These are phyloP conservation scores for Tragelaphus eurycerus DNA, from an alignment of 2,797 vertebrate genomes.

Conservation along the genomic window DNA sequence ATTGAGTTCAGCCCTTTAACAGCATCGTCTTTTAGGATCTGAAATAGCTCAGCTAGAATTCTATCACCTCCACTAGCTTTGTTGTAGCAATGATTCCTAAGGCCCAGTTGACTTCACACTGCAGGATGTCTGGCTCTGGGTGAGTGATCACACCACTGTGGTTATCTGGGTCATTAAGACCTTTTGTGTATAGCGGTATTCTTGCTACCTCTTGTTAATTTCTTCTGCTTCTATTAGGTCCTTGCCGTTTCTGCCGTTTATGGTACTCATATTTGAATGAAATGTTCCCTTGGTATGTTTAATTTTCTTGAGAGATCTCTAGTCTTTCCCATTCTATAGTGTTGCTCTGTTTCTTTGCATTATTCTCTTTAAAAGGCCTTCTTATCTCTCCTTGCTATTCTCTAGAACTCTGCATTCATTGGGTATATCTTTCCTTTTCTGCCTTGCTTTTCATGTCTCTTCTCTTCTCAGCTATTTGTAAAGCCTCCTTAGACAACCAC, in stretches of 20 bases:
- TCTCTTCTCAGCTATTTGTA: not conserved
- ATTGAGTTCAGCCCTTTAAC: not conserved
- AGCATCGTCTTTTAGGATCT: not conserved
- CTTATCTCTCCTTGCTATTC: not conserved
- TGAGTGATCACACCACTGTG: not conserved
- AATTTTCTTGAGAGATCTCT: not conserved
- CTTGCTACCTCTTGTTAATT: not conserved
- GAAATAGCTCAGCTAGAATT: not conserved
- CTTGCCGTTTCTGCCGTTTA: not conserved
- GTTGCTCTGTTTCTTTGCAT: not conserved
- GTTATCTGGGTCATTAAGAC: not conserved
- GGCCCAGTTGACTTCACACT: not conserved
- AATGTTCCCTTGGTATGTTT: not conserved
- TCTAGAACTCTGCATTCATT: not conserved
- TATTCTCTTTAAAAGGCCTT: not conserved
- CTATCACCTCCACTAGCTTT: not conserved
- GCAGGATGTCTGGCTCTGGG: not conserved
- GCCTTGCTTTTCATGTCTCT: not conserved
- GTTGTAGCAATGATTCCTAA: not conserved
- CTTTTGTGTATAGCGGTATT: not conserved
- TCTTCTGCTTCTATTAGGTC: not conserved
- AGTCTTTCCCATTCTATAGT: not conserved
- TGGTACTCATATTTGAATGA: not conserved
- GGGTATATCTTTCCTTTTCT: not conserved
- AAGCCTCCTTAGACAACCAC: not conserved